Evolutionary conservation across 2,113 vertebrate genomes (phyloP), one percentile per base, ranked within the genome.

Genomic region (Panthera leo): DNA sequence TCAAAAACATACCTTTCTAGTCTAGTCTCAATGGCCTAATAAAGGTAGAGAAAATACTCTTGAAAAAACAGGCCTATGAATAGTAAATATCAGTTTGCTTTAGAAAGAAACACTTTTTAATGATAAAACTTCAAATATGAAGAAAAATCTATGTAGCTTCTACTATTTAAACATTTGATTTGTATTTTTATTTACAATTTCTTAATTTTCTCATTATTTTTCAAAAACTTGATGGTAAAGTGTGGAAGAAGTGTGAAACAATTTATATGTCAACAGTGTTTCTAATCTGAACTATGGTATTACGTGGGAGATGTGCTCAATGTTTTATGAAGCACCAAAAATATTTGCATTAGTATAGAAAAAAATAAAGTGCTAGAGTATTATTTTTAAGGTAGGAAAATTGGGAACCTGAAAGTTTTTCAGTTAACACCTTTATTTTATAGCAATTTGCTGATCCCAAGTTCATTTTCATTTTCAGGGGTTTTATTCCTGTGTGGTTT

Each of bases 321-420:
- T 89, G 13, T 73, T 93, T 94, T 73, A n/a, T 61, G 63, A 67
- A 86, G 13, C 27, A 61, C n/a, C 91, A 29, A 75, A 91, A 94
- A 7, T 29, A 8, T 53, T 13, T 61, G 6, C 1, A 51, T 16
- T 61, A 42, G 4, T 85, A 27, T 23, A 34, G 25, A 61, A 73
- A 45, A 68, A 68, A 31, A 15, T 79, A 80, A 83, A 61, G 5
- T 82, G 16, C 23, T 51, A 5, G 3, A 48, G 16, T 27, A 42
- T 51, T 79, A 71, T 58, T 86, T 94, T 95, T 85, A 90, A 84
- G 14, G 9, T 39, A 42, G 16, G 25, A 91, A 48, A 85, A 89
- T 45, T 86, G n/a, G 3, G 9, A 68, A 5, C 53, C 27, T 27
- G 21, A 48, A 53, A 70, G 16, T 68, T 39, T 94, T 87, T 78